Base-by-base conservation (phyloP, 1,140 invertebrate species). In the Copidosoma floridanum region DNA sequence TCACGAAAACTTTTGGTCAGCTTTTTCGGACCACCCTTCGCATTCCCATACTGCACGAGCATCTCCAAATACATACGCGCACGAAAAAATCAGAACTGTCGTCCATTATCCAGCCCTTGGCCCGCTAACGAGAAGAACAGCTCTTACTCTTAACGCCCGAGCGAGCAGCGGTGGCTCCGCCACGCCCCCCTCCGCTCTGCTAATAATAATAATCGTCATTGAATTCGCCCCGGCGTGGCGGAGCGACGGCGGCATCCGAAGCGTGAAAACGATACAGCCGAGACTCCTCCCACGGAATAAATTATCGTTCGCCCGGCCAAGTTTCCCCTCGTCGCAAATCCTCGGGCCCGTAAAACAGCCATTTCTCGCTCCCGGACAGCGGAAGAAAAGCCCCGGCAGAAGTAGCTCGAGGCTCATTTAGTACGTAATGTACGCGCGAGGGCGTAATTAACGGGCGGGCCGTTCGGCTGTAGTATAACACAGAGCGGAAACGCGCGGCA, bases 371-470 rank as follows among this genome's bases (percentile, higher is more conserved):
- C 23, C 24, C 44, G 41, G 21, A 32, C 21, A 40, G 46, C 20
- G 46, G 38, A 51, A 47, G 63, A 63, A 67, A 67, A 57, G 61
- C 50, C 51, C 52, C 8, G 5, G 29, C 29, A 32, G 63, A 57
- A 18, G 54, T 60, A 57, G 56, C 54, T 50, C 46, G 57, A 57
- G 64, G 65, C 65, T 63, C 66, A 70, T 68, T 70, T 64, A 44
- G 27, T 59, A 63, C 53, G 65, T 66, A 68, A 70, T 66, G 66
- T 70, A 68, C 68, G 64, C 59, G 64, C 64, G 64, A 63, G 44
- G 29, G 29, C 61, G 68, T 78, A 79, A 79, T 78, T 76, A 78
- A 76, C 74, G 71, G 63, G 71, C 71, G 68, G 67, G 71, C n/a
- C 3, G 27, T 27, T 12, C 12, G 24, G 16, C 0, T 11, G 14